phyloP scores from a whole-genome alignment of 2,113 vertebrate species.

The Heterotis niloticus region DNA sequence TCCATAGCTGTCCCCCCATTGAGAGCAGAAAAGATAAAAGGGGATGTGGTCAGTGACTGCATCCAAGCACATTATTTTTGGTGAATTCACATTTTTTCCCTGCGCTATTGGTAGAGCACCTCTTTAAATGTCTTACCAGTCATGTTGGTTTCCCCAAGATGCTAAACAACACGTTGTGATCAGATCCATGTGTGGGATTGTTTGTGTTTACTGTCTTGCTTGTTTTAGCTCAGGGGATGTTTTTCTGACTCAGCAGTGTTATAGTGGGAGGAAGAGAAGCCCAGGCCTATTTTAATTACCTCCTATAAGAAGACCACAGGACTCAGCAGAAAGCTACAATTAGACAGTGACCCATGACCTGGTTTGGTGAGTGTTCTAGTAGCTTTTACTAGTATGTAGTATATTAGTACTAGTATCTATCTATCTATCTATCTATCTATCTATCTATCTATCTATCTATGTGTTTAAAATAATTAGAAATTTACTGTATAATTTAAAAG shows the following conservation, averaged over 20 bases:
- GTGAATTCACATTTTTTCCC: neutral
- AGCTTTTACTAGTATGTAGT: too few relatives aligned
- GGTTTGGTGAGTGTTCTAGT: too few relatives aligned
- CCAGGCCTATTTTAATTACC: constrained; percentile 19
- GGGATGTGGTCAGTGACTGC: neutral
- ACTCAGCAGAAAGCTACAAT: neutral
- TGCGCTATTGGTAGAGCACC: neutral
- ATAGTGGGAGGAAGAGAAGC: neutral
- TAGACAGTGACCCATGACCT: too few relatives aligned
- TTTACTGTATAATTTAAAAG: too few relatives aligned
- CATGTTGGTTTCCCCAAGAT: neutral
- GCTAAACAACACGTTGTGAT: neutral
- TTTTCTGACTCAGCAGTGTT: neutral
- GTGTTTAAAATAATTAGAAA: too few relatives aligned
- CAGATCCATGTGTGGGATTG: neutral
- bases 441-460: too few relatives aligned
- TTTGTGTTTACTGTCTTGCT: neutral
- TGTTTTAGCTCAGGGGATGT: neutral
- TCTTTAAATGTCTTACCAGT: too few relatives aligned
- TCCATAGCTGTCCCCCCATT: neutral
- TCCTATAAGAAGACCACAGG: neutral
- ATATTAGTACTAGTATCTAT: too few relatives aligned
- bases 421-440: too few relatives aligned
- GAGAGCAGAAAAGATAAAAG: neutral
- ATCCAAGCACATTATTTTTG: too few relatives aligned